Evolutionary conservation across 2,888 invertebrate genomes (phyloP), one percentile per base, ranked within the genome.

Genomic region (Auanema sp.): DNA sequence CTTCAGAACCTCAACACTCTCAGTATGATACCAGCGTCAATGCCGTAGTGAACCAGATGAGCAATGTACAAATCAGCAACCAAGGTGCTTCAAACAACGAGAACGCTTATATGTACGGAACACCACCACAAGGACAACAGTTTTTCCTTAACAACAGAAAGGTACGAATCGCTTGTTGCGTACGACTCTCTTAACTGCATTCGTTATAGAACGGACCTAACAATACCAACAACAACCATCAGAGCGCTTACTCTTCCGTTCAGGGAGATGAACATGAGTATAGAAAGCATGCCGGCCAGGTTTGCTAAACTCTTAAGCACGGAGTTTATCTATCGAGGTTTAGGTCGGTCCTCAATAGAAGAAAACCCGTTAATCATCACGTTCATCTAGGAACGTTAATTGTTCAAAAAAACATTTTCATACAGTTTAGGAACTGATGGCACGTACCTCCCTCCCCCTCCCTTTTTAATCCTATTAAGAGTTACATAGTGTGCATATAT

Each of bases 11-110:
- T 3, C 33, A 33, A 33, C 47, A 47, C 21, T 21, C 47, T 41
- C 50, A 56, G 50, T 63, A 62, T 47, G 62, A 63, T 47, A 65
- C 68, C 44, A 70, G 68, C 41, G 68, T 70, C 11, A 64, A 64
- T 53, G 52, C 70, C 44, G 16, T 73, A 21, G 64, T 68, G 40
- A 58, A 52, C 24, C 75, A 75, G 60, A 75, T 75, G 75, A 62
- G 66, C 25, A 66, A 63, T 16, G 67, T 75, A 58, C 70, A 70
- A 41, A 65, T 75, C 49, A 65, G 69, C 16, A 65, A 68, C 8
- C 68, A 64, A 44, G 60, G 47, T 10, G 55, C 42, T 11, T 40
- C 41, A 1, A 41, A 24, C 25, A 56, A 33, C 1, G 66, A 59
- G 11, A 51, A 51, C 40, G 54, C 44, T 16, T 62, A 62, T 52